These are phyloP conservation scores for Nomada hirtipes DNA, from an alignment of 2,888 invertebrate genomes.

Conservation along the genomic window DNA sequence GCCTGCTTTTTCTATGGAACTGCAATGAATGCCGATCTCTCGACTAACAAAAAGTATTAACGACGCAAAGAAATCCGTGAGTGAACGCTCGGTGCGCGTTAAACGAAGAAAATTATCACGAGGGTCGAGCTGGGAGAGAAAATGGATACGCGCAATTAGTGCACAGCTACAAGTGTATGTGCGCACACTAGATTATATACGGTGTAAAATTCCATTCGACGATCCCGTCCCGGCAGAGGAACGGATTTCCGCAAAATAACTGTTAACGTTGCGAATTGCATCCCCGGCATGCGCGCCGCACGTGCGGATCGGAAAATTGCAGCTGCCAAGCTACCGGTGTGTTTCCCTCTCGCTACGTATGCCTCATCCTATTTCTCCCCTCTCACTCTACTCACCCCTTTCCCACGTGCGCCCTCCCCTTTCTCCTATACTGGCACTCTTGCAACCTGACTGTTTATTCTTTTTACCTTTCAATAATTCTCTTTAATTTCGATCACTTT, in stretches of 20 bases:
- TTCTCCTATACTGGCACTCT: not conserved
- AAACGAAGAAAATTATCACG: not conserved
- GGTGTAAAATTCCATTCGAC: slow-evolving; percentile 64
- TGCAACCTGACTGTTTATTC: too few relatives aligned
- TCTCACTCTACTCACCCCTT: not conserved
- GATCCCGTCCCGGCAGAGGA: slow-evolving; percentile 56
- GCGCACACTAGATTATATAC: slow-evolving; percentile 13
- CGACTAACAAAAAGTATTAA: too few relatives aligned
- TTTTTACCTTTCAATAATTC: too few relatives aligned
- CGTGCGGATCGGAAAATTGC: slow-evolving; percentile 65
- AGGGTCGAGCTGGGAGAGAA: slow-evolving; percentile 3
- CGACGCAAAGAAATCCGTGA: too few relatives aligned
- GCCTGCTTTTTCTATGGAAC: too few relatives aligned
- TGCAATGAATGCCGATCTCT: too few relatives aligned
- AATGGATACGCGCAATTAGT: slow-evolving; percentile 33
- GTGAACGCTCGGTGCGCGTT: too few relatives aligned
- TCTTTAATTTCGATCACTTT: too few relatives aligned
- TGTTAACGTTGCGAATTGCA: slow-evolving; percentile 71
- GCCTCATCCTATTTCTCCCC: slow-evolving; percentile 9
- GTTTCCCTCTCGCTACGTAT: slow-evolving; percentile 21
- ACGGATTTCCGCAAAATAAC: slow-evolving; percentile 69
- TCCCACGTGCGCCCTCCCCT: not conserved
- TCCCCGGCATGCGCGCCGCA: slow-evolving; percentile 60
- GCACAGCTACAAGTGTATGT: slow-evolving; percentile 12
- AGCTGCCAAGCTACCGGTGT: slow-evolving; percentile 29